These are phyloP conservation scores for Trichechus manatus DNA, from an alignment of 2,113 vertebrate genomes.

Conservation along the genomic window DNA sequence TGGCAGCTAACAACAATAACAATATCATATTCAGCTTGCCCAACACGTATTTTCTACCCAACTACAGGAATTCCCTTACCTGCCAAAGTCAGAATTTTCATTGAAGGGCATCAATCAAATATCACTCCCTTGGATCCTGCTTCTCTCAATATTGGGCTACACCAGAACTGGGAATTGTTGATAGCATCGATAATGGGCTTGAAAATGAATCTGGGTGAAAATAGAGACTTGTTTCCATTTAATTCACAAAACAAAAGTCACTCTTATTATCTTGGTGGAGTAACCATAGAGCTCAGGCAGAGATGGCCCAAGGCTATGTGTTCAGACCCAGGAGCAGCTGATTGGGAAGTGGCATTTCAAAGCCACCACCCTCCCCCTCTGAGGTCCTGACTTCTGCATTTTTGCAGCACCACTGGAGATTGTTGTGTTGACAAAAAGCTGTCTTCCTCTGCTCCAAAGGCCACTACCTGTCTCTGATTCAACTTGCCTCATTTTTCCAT, in stretches of 20 bases:
- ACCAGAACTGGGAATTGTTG: neutral
- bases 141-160: neutral
- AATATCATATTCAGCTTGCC: neutral
- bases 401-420: neutral
- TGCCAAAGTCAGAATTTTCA: neutral
- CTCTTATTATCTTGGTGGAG: neutral
- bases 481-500: slow-evolving; percentile 51
- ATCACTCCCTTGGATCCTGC: neutral
- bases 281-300: rapidly evolving
- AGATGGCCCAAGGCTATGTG: neutral
- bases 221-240: neutral
- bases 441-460: neutral
- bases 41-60: neutral
- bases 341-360: neutral
- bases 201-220: neutral
- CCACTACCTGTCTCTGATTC: slow-evolving; percentile 43
- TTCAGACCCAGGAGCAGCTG: neutral
- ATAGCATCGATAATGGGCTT: neutral
- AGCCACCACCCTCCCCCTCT: rapidly evolving
- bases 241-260: neutral
- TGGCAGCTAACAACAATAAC: neutral
- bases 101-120: neutral
- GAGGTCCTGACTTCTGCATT: neutral
- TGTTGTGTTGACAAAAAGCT: neutral
- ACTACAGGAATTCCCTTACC: neutral